Base-by-base conservation (phyloP, 2,113 vertebrate species). In the Corapipo altera region DNA sequence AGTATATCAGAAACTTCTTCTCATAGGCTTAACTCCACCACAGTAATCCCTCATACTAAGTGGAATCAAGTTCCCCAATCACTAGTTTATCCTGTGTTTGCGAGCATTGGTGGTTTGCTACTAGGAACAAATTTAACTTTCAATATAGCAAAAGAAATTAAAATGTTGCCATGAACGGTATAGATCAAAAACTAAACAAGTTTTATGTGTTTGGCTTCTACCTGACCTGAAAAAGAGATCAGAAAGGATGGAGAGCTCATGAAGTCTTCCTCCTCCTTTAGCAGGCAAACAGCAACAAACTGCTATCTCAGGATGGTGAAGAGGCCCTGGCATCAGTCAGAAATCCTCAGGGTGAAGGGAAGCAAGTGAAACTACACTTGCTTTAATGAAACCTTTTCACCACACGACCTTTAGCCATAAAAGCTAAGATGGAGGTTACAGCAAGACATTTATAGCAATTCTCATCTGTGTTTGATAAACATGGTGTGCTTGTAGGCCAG, bases 401-500 rank as follows among this genome's bases (percentile, higher is more conserved):
- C 39, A 64, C 33, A 78, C 6, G 32, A 89, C 30, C 44, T 95
- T 80, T 57, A 30, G 57, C 80, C 74, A 75, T 67, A 91, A 95
- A 93, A 89, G 57, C 35, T 41, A 92, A 86, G 89, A 86, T 24
- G 0, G 7, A 72, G 51, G 52, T 69, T 81, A 92, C 33, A 91
- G 44, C 35, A 92, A 88, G 55, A 84, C 65, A 89, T 72, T 89
- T 94, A 91, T 21, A 94, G 73, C 48, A 67, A 69, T 85, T 89
- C 32, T 89, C 9, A 4, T 77, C 73, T 85, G 39, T 57, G 35
- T 85, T 92, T 87, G 52, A 92, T 65, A 94, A 95, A 95, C 77
- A 84, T 21, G 15, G 44, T 67, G 44, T n/a, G 76, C 87, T 44
- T 52, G 77, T 17, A 92, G 61, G 15, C 55, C 84, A 78, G 77